A percentile compares a stretch with the other conserved stretches of the same genome.
phyloP scores from a whole-genome alignment of 2,888 invertebrate genomes.

The Spisula subtruncata region DNA sequence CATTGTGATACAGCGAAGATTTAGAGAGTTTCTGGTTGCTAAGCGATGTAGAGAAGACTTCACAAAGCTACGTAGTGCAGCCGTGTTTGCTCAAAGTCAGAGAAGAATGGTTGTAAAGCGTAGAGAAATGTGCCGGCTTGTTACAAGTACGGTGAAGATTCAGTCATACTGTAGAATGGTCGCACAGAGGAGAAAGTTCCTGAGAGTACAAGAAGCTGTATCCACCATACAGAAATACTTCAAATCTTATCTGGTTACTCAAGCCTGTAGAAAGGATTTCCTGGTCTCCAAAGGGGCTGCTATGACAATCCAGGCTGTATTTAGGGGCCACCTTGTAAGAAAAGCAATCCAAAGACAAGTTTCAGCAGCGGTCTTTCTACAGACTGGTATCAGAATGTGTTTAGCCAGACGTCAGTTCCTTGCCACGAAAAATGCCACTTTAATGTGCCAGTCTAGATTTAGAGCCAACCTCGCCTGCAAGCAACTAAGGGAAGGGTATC shows the following conservation, averaged over 20 bases:
- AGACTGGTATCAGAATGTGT: constrained; percentile 57
- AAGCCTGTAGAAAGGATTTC: constrained; percentile 33
- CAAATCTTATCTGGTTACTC: constrained; percentile 36
- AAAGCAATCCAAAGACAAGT: constrained; percentile 17
- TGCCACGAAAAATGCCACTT: constrained; percentile 11
- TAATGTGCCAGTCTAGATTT: constrained; percentile 70
- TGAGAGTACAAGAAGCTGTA: constrained; percentile 34
- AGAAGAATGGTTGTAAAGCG: constrained; percentile 52
- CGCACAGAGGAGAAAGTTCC: constrained; percentile 36
- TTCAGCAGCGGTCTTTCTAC: constrained; percentile 64
- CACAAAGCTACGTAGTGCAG: constrained; percentile 25
- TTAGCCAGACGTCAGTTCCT: constrained; percentile 21
- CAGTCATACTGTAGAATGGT: constrained; percentile 67
- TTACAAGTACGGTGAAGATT: constrained; percentile 70
- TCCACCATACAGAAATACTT: constrained; percentile 39
- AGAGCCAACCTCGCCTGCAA: constrained; percentile 58
- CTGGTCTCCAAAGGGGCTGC: constrained; percentile 67
- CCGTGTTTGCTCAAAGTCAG: constrained; percentile 49
- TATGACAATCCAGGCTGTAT: constrained; percentile 70
- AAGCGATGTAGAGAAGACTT: constrained; percentile 45
- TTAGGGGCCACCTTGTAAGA: constrained; percentile 58
- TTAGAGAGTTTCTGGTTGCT: constrained; percentile 53
- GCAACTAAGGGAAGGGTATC: constrained; percentile 36
- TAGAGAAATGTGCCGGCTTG: constrained; percentile 48
- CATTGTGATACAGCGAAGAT: constrained; percentile 53